phyloP scores from a whole-genome alignment of 2,888 invertebrate species.

The Drosophila glabriapex region DNA sequence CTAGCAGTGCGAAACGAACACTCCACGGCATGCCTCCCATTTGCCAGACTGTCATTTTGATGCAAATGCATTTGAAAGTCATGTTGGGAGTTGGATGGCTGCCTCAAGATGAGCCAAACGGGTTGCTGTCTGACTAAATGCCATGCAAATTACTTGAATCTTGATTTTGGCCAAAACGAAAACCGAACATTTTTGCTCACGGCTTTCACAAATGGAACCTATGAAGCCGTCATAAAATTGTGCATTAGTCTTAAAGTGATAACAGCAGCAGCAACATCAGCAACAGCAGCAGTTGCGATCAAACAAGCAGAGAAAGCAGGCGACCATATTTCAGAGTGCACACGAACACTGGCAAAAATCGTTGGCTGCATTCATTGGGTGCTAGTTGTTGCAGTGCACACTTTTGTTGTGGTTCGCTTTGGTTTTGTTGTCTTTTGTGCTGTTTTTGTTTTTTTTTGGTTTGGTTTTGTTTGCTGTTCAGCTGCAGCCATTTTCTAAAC shows the following conservation, averaged over 20 bases:
- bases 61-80: constrained; percentile 75
- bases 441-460: constrained; percentile 6
- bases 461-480: constrained; percentile 4
- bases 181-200: constrained; percentile 12
- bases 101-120: constrained; percentile 38
- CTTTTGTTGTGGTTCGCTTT: background rate
- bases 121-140: constrained; percentile 55
- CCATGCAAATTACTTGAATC: constrained; percentile 64
- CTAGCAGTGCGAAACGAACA: constrained; percentile 55
- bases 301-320: constrained; percentile 1
- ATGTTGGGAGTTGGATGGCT: constrained; percentile 28
- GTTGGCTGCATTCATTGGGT: constrained; percentile 5
- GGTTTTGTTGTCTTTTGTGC: constrained; percentile 20
- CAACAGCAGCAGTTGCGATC: background rate
- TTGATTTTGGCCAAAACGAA: constrained; percentile 48
- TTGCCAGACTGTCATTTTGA: constrained; percentile 54
- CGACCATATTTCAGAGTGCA: constrained; percentile 11
- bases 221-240: constrained; percentile 17
- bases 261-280: background rate
- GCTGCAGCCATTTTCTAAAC: constrained; percentile 26
- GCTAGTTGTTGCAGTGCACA: background rate
- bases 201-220: background rate
- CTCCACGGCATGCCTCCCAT: constrained; percentile 5
- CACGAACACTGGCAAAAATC: constrained; percentile 6
- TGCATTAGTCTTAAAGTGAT: constrained; percentile 31